Conservation (phyloP, 2,113 vertebrate species). For the Notarius quadriscutis region DNA sequence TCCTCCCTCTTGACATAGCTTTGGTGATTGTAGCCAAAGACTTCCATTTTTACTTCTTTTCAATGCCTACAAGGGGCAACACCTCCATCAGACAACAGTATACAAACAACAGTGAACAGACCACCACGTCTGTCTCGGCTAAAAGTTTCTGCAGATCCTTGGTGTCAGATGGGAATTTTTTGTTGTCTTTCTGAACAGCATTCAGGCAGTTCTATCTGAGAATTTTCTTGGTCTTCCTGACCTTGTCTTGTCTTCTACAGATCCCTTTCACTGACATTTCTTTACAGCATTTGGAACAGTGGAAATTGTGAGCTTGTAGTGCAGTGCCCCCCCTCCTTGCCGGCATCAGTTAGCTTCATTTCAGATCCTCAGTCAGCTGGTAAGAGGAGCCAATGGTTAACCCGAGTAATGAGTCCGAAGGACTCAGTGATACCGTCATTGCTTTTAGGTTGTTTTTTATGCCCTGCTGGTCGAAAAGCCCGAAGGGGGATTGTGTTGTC, state of each 20-base stretch:
- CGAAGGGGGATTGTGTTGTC: too few relatives aligned
- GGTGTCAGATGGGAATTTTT: neutral
- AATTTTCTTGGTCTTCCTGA: neutral
- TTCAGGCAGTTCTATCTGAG: neutral
- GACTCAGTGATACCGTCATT: neutral
- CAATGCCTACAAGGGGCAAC: neutral
- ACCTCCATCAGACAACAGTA: neutral
- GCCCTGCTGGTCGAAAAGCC: too few relatives aligned
- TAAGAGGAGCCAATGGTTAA: neutral
- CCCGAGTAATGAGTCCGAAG: neutral
- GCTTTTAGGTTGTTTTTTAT: too few relatives aligned
- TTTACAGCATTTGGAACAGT: neutral
- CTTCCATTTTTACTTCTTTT: neutral
- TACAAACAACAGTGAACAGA: neutral
- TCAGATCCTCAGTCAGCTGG: neutral
- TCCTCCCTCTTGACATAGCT: neutral
- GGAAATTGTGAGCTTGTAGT: neutral
- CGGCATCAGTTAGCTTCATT: neutral
- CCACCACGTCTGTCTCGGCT: neutral
- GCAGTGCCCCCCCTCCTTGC: too few relatives aligned
- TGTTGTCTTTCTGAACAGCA: neutral
- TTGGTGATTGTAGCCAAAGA: neutral
- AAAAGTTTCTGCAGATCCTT: neutral
- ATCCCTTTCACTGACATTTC: neutral
- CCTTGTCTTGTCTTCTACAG: neutral